Percentiles rank a stretch among this genome's conserved stretches.
Conservation (phyloP, 2,113 vertebrate species). For the Planiliza haematocheilus region DNA sequence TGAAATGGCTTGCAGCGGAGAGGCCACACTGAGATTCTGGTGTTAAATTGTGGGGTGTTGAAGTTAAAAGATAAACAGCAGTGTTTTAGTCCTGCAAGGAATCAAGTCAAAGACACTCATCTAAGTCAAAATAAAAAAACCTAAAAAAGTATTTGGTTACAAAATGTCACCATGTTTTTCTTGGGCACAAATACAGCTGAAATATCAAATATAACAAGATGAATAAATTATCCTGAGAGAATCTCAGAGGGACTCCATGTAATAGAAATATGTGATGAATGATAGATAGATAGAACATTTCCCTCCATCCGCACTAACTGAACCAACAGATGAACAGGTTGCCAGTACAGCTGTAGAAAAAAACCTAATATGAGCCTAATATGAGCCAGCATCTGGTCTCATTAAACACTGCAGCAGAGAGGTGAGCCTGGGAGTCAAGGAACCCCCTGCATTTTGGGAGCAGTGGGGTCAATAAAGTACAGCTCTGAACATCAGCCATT, state of each 20-base stretch:
- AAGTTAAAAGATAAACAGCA: slow-evolving; percentile 7
- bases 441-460: slow-evolving; percentile 21
- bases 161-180: too few relatives aligned
- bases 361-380: not conserved
- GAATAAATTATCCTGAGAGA: not conserved
- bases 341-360: slow-evolving; percentile 28
- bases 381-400: slow-evolving; percentile 38
- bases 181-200: not conserved
- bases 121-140: not conserved
- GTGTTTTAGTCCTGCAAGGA: not conserved
- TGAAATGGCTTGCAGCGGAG: not conserved
- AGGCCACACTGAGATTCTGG: not conserved
- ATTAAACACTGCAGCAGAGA: slow-evolving; percentile 19
- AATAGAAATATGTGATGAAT: slow-evolving; percentile 24
- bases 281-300: too few relatives aligned
- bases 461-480: slow-evolving; percentile 25
- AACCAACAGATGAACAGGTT: slow-evolving; percentile 43
- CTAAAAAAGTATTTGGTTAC: too few relatives aligned
- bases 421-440: slow-evolving; percentile 9
- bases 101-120: not conserved
- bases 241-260: not conserved
- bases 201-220: not conserved
- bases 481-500: slow-evolving; percentile 29
- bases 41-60: not conserved
- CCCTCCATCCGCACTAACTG: slow-evolving; percentile 36